Evolutionary conservation across 2,888 invertebrate species (phyloP).

Genomic region (Unio delphinus): DNA sequence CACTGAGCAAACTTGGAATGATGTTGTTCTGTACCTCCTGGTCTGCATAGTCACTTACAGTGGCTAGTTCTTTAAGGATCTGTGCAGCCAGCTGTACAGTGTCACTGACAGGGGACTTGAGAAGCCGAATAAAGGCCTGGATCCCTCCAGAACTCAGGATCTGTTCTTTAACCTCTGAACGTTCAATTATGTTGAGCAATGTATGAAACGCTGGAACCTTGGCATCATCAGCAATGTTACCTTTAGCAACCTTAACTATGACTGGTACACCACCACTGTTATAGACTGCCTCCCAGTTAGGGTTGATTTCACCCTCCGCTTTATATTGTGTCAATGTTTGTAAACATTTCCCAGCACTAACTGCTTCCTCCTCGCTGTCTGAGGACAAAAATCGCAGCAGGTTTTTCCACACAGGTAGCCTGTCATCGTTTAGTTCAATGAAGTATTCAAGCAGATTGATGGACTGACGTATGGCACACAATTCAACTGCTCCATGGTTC

Average conservation of each 20-base stretch:
- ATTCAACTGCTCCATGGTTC: constrained; percentile 69
- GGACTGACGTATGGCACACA: constrained; percentile 61
- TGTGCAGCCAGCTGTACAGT: constrained; percentile 60
- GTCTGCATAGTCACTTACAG: constrained; percentile 55
- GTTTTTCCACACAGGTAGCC: constrained; percentile 66
- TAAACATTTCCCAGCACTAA: constrained; percentile 61
- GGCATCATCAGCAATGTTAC: constrained; percentile 51
- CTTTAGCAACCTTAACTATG: constrained; percentile 63
- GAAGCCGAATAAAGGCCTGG: constrained; percentile 53
- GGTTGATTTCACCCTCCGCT: constrained; percentile 48
- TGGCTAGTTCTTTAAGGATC: constrained; percentile 57
- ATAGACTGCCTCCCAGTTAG: constrained; percentile 60
- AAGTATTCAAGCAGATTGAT: constrained; percentile 61
- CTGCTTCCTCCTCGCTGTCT: constrained; percentile 63
- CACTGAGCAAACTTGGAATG: constrained; percentile 60
- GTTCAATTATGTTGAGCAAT: constrained; percentile 59
- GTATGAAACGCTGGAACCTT: constrained; percentile 61
- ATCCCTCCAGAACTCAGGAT: constrained; percentile 57
- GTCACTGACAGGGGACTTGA: constrained; percentile 51
- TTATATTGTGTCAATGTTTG: constrained; percentile 51
- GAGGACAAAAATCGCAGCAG: constrained; percentile 61
- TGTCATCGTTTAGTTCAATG: constrained; percentile 50
- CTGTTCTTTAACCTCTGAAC: constrained; percentile 60
- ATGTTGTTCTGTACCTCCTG: constrained; percentile 56
- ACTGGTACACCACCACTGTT: constrained; percentile 60